These are phyloP conservation scores for Gryllus bimaculatus DNA, from an alignment of 1,140 invertebrate genomes.

Conservation along the genomic window DNA sequence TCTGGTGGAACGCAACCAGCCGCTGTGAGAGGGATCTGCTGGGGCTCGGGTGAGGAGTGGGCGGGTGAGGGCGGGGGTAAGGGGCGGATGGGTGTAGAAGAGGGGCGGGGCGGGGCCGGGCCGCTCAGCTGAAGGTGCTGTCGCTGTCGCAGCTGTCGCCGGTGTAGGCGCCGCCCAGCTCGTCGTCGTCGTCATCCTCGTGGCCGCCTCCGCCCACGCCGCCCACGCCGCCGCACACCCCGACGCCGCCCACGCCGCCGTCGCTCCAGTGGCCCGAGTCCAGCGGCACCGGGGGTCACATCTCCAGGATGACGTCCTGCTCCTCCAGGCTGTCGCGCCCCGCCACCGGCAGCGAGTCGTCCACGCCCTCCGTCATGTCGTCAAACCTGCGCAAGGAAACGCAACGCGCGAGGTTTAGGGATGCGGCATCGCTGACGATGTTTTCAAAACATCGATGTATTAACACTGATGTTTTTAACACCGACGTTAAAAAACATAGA, in stretches of 20 bases:
- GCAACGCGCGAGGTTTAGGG: no score
- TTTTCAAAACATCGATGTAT: no score
- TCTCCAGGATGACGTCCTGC: slow-evolving; percentile 20
- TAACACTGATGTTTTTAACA: no score
- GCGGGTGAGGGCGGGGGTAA: no score
- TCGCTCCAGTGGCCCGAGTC: slow-evolving; percentile 16
- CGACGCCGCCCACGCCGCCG: background rate
- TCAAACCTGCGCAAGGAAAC: slow-evolving; percentile 15
- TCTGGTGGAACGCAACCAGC: no score
- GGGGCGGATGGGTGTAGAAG: no score
- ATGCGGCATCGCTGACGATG: no score
- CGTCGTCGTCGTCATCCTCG: background rate
- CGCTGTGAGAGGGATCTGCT: no score
- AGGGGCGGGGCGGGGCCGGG: no score
- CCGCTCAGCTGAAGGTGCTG: background rate
- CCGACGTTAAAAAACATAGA: no score
- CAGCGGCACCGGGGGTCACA: slow-evolving; percentile 16
- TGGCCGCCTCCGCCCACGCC: no score
- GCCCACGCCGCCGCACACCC: background rate
- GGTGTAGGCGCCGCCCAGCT: background rate
- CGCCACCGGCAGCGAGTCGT: slow-evolving; percentile 16
- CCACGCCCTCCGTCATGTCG: slow-evolving; percentile 16
- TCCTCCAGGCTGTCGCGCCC: slow-evolving; percentile 16
- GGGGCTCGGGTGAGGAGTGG: no score
- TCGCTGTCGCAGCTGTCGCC: background rate